A percentile compares a stretch with the other conserved stretches of the same genome.
Conservation (phyloP, 2,797 vertebrate genomes). For the Sphenopsis melanotis region DNA sequence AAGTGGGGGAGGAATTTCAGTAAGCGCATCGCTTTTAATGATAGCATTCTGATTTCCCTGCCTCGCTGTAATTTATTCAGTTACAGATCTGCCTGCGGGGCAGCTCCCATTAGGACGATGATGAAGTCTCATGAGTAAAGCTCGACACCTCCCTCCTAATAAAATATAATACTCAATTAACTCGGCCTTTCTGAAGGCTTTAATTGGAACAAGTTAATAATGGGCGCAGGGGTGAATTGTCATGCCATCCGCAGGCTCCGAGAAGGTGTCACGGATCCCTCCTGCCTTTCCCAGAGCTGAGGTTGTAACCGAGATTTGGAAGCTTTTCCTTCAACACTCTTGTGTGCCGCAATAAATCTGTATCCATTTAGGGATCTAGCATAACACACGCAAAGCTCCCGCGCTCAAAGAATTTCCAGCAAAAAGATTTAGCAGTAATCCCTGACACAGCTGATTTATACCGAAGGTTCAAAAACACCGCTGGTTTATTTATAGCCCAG, state of each 20-base stretch:
- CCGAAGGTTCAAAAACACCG: conserved; percentile 20
- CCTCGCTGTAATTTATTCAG: conserved; percentile 39
- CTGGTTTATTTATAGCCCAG: conserved; percentile 47
- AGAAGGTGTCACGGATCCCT: conserved; percentile 28
- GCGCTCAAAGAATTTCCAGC: conserved; percentile 60
- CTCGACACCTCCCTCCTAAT: conserved; percentile 66
- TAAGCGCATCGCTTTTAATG: conserved; percentile 46
- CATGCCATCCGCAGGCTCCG: conserved; percentile 37
- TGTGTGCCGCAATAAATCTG: conserved; percentile 61
- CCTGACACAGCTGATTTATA: conserved; percentile 67
- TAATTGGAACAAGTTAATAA: conserved; percentile 67
- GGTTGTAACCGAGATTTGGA: conserved; percentile 36
- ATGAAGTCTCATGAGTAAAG: conserved; percentile 66
- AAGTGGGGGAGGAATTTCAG: conserved; percentile 53
- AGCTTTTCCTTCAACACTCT: conserved; percentile 62
- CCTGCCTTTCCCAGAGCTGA: conserved; percentile 15
- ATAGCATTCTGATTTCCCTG: conserved; percentile 45
- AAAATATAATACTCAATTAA: conserved; percentile 68
- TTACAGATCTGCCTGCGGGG: conserved; percentile 26
- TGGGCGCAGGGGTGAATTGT: conserved; percentile 54
- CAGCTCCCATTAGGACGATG: conserved; percentile 21
- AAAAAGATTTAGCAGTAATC: conserved; percentile 64
- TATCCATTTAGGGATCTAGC: conserved; percentile 56
- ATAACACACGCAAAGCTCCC: conserved; percentile 58
- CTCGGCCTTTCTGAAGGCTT: conserved; percentile 61